These are phyloP conservation scores for Peromyscus melanophrys DNA, from an alignment of 2,797 vertebrate species.

Conservation along the genomic window DNA sequence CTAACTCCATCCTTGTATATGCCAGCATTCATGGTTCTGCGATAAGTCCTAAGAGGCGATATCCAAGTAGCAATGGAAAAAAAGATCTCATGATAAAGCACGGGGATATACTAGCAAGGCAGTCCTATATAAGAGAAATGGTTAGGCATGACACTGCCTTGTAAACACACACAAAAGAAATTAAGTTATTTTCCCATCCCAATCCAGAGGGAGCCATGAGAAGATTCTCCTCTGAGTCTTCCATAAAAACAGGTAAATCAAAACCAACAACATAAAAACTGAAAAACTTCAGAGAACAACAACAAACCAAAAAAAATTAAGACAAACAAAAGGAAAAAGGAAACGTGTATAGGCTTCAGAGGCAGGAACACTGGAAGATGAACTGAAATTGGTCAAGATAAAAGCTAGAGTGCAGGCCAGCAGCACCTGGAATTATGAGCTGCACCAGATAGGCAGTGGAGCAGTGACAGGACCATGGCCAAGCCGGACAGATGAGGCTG, in stretches of 20 bases:
- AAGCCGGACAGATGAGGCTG: slow-evolving; percentile 73
- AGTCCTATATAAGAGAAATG: slow-evolving; percentile 34
- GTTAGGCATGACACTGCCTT: slow-evolving; percentile 27
- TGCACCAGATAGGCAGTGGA: slow-evolving; percentile 76
- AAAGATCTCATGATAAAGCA: slow-evolving; percentile 47
- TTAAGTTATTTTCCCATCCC: neutral
- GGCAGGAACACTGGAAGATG: slow-evolving; percentile 53
- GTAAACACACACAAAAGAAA: slow-evolving; percentile 23
- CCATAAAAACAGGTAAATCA: neutral
- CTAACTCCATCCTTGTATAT: neutral
- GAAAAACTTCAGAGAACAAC: slow-evolving; percentile 5
- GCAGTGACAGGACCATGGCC: slow-evolving; percentile 64
- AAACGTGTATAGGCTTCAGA: slow-evolving; percentile 67
- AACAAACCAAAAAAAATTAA: neutral
- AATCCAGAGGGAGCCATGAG: slow-evolving; percentile 3
- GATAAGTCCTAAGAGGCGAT: slow-evolving; percentile 42
- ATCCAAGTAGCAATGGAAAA: slow-evolving; percentile 46
- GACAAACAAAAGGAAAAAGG: neutral
- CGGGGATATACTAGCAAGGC: slow-evolving; percentile 48
- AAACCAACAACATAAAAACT: neutral
- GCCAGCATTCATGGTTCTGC: slow-evolving; percentile 48
- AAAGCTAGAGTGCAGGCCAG: slow-evolving; percentile 56
- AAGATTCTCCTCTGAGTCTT: slow-evolving; percentile 33
- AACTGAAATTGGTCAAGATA: slow-evolving; percentile 44
- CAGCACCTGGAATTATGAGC: slow-evolving; percentile 78